These are phyloP conservation scores for Pimephales promelas DNA, from an alignment of 2,113 vertebrate species.

Conservation along the genomic window DNA sequence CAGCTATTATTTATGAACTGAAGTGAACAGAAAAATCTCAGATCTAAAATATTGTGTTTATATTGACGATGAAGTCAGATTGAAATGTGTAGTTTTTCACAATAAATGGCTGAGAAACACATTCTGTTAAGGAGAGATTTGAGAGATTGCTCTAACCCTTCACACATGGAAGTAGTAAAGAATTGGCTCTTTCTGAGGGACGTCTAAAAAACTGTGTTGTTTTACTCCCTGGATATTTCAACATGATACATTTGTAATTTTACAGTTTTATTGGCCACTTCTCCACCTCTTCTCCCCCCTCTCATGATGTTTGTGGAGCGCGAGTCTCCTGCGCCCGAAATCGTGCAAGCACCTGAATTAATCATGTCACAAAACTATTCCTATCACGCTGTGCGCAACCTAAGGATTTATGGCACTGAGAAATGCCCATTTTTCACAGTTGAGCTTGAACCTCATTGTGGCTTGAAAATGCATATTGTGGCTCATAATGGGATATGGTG, in stretches of 20 bases:
- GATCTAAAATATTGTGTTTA: neutral
- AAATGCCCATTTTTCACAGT: conserved; percentile 48
- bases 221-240: conserved; percentile 45
- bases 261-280: conserved; percentile 39
- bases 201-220: conserved; percentile 33
- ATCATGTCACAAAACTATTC: conserved; percentile 47
- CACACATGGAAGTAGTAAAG: conserved; percentile 38
- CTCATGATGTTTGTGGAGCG: conserved; percentile 26
- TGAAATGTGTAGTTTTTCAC: neutral
- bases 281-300: conserved; percentile 9
- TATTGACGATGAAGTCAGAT: conserved; percentile 6
- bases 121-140: conserved; percentile 17
- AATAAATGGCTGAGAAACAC: neutral
- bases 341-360: conserved; percentile 37
- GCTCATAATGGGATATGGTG: neutral
- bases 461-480: conserved; percentile 24
- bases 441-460: conserved; percentile 26
- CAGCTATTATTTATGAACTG: neutral
- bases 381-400: conserved; percentile 29
- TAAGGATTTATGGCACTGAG: conserved; percentile 46
- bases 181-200: conserved; percentile 29
- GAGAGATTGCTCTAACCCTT: conserved; percentile 1
- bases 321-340: conserved; percentile 14
- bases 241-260: conserved; percentile 52
- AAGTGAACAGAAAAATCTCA: conserved; percentile 18